phyloP scores from a whole-genome alignment of 2,113 vertebrate genomes.

The Jaculus jaculus region DNA sequence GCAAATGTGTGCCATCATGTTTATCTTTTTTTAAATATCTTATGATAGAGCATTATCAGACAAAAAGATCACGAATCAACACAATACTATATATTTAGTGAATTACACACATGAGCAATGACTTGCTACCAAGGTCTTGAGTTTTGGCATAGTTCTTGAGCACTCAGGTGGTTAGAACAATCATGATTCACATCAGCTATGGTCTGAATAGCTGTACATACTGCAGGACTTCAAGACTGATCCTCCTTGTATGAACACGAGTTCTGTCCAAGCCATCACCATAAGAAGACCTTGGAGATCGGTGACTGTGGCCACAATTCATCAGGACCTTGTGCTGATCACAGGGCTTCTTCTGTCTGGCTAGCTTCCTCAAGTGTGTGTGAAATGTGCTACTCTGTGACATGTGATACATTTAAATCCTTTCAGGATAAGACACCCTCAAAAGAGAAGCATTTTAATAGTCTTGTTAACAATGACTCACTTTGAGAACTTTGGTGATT shows the following conservation, averaged over 20 bases:
- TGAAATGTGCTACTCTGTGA: background rate
- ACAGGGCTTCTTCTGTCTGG: background rate
- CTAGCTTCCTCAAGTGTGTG: background rate
- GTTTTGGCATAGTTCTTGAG: background rate
- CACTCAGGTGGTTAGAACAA: background rate
- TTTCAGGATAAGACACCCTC: background rate
- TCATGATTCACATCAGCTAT: background rate
- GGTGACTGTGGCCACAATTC: background rate
- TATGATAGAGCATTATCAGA: background rate
- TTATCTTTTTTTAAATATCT: background rate
- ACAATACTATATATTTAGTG: background rate
- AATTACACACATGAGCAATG: background rate
- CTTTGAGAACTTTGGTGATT: background rate
- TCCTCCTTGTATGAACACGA: background rate
- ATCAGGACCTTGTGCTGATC: background rate
- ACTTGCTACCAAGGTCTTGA: background rate
- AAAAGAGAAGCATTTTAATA: background rate
- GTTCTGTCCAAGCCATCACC: background rate
- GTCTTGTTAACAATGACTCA: background rate
- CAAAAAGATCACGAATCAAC: slow-evolving; percentile 9
- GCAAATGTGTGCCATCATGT: background rate
- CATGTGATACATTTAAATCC: background rate
- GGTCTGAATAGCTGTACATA: background rate
- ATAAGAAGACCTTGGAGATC: background rate
- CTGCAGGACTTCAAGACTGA: background rate